Evolutionary conservation across 37 sponge, comb jelly and placozoan species (phyloP), one percentile per base, ranked within the genome.

Genomic region (Bolinopsis microptera): DNA sequence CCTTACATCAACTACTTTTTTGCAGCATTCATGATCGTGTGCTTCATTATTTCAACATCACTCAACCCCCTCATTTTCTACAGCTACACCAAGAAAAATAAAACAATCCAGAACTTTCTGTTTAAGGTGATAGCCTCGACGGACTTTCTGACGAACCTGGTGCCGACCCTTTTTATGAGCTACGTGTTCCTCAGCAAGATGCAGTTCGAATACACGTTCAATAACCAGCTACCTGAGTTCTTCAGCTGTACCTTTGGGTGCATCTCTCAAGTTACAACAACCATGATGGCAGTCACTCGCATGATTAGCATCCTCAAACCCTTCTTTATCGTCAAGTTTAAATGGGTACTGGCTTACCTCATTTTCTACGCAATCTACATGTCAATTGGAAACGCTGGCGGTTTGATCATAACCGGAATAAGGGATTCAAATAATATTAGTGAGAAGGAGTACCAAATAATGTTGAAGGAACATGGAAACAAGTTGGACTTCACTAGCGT

Each of bases 201-300:
- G 30, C 16, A 40, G 90, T 86, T 86, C 30, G 27, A 39, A 38
- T 34, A 86, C 90, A 86, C 90, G 30, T 34, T 86, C 25, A 1
- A n/a, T 9, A 86, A 86, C 61, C 90, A 86, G 48, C 8, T 86
- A 25, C 90, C 90, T 0, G 90, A 86, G 90, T 86, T 86, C 90
- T 86, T 86, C 90, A 86, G 90, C 90, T 86, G 90, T 30, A 86
- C 90, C 16, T 86, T 86, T 30, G 90, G 90, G 30, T 86, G 90
- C 90, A 86, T 86, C 13, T 41, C 61, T 34, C 90, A 86, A 41
- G 90, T 86, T n/a, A 86, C 90, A 0, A 86, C 90, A 13, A 33
- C 90, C 90, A 86, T 86, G 28, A 39, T 86, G 90, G 90, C 90
- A 1, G 90, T 86, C 18, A 86, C 90, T 86, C n/a, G 90, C 38